These are phyloP conservation scores for Epirrhoe tristata DNA, from an alignment of 2,888 invertebrate genomes.

Conservation along the genomic window DNA sequence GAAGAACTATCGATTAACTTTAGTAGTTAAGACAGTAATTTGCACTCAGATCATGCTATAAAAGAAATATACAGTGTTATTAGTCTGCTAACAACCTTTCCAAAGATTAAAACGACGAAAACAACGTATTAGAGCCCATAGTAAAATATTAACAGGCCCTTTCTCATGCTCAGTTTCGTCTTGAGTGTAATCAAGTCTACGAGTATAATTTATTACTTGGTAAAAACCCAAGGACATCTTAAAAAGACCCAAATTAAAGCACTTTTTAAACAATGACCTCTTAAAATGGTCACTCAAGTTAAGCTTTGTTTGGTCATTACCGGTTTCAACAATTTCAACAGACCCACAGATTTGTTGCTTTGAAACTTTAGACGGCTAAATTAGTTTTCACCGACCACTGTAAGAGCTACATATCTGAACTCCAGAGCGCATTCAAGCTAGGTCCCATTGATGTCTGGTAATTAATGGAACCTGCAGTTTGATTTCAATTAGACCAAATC, in stretches of 20 bases:
- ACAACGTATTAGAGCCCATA: conserved; percentile 51
- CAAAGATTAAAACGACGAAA: conserved; percentile 50
- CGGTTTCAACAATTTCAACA: not conserved
- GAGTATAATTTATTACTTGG: conserved; percentile 1
- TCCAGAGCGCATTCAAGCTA: conserved; percentile 47
- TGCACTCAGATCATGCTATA: conserved; percentile 55
- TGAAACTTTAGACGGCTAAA: not conserved
- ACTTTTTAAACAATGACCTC: not conserved
- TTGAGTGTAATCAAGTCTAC: conserved; percentile 1
- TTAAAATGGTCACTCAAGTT: not conserved
- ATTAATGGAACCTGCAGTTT: conserved; percentile 66
- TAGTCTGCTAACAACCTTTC: conserved; percentile 48
- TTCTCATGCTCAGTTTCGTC: not conserved
- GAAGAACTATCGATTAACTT: conserved; percentile 53
- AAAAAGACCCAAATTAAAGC: not conserved
- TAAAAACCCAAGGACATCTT: not conserved
- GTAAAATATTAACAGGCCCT: not conserved
- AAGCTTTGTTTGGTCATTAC: conserved; percentile 4
- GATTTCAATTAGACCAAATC: conserved; percentile 77
- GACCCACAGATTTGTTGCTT: not conserved
- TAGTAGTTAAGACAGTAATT: conserved; percentile 61
- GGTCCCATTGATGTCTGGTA: conserved; percentile 51
- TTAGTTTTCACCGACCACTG: not conserved
- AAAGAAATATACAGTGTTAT: conserved; percentile 48
- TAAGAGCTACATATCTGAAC: conserved; percentile 30